Base-by-base conservation (phyloP, 1,140 invertebrate genomes). In the Nephotettix cincticeps region DNA sequence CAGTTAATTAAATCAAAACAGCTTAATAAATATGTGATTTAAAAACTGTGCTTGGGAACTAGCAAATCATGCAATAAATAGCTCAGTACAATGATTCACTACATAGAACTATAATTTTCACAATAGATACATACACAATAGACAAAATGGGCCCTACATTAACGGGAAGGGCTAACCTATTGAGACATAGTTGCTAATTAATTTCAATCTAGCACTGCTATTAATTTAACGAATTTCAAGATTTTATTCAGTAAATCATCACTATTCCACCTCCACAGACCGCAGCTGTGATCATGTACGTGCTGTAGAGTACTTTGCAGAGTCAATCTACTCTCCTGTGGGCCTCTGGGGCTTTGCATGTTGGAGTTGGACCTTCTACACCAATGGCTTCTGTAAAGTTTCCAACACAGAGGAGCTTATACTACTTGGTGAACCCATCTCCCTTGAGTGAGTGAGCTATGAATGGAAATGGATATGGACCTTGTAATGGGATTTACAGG, bases 261-360 rank as follows among this genome's bases (percentile, higher is more conserved):
- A n/a, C n/a, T n/a, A n/a, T n/a, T n/a, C n/a, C n/a, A n/a, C n/a
- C n/a, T n/a, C 32, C 32, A 6, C 14, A 77, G 75, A 76, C 64
- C 51, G 71, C 11, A 76, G 75, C 3, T 78, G 77, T 58, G 71
- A 72, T 23, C 77, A 78, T 43, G 72, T 71, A 1, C 47, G 77
- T 56, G 72, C 77, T 1, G 75, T 75, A 0, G 72, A 72, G 14
- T 71, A 75, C 27, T 78, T 72, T 45, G 76, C 76, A 1, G 77
- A 78, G 56, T 74, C 74, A 2, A 74, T 78, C 30, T 67, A 19
- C 1, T 56, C 29, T 21, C 25, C 73, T 11, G 65, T 11, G 0
- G 75, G 61, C 1, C 74, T 78, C 47, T 75, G 45, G 63, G 77
- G 73, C 0, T 54, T 64, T 19, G 54, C 54, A 0, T 78, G 77